These are phyloP conservation scores for Caranx ignobilis DNA, from an alignment of 2,113 vertebrate genomes.

Conservation along the genomic window DNA sequence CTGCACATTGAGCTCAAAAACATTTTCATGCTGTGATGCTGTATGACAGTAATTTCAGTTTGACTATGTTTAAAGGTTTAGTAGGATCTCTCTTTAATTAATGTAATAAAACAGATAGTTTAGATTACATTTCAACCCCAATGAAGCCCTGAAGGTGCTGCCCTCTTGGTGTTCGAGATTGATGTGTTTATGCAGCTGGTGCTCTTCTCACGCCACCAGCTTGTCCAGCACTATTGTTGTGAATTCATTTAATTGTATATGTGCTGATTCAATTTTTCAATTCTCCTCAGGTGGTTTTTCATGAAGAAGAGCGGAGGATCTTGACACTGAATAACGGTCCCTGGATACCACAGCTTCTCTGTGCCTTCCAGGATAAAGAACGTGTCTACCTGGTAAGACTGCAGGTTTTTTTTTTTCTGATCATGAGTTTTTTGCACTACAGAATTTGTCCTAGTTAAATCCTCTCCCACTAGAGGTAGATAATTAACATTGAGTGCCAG, in stretches of 20 bases:
- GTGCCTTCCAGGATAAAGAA: conserved; percentile 95
- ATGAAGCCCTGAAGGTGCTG: neutral
- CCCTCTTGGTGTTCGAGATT: neutral
- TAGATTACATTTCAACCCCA: neutral
- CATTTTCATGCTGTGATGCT: too few species aligned
- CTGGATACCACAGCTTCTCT: conserved; percentile 94
- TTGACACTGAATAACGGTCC: conserved; percentile 88
- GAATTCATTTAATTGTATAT: neutral
- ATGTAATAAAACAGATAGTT: neutral
- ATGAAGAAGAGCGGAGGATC: conserved; percentile 92
- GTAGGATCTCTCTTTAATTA: neutral
- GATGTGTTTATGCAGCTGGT: neutral
- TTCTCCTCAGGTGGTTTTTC: conserved; percentile 88
- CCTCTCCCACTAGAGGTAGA: neutral
- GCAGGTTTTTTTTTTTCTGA: neutral
- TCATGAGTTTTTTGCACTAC: neutral
- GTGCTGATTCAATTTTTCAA: conserved; percentile 8
- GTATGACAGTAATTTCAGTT: too few species aligned
- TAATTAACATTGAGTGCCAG: neutral
- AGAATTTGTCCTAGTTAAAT: neutral
- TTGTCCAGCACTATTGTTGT: conserved; percentile 2
- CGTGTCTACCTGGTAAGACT: conserved; percentile 92
- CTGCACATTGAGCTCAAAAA: too few species aligned
- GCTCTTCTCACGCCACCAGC: neutral
- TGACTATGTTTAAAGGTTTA: neutral